These are phyloP conservation scores for Heliconius nattereri DNA, from an alignment of 1,140 invertebrate species.

Conservation along the genomic window DNA sequence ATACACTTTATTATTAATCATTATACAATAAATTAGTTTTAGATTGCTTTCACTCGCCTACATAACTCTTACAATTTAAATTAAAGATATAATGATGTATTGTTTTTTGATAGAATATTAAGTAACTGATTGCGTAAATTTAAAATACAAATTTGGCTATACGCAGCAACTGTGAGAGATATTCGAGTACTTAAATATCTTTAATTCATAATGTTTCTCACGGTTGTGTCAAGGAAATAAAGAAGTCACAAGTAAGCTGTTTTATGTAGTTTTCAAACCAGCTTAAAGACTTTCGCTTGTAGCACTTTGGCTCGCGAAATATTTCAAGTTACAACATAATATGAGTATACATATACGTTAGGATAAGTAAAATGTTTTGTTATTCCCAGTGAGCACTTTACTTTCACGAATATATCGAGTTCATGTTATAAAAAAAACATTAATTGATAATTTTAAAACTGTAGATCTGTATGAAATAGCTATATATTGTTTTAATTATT, in stretches of 20 bases:
- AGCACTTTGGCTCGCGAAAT: slow-evolving; percentile 27
- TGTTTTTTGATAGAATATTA: slow-evolving; percentile 15
- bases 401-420: background rate
- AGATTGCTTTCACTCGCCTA: slow-evolving; percentile 37
- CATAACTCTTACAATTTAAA: slow-evolving; percentile 17
- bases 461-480: background rate
- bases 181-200: background rate
- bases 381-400: background rate
- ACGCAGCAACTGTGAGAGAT: background rate
- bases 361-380: slow-evolving; percentile 8
- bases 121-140: slow-evolving; percentile 8
- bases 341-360: background rate
- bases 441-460: background rate
- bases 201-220: slow-evolving; percentile 22
- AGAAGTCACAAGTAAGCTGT: slow-evolving; percentile 16
- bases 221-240: slow-evolving; percentile 19
- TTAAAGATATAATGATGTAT: slow-evolving; percentile 34
- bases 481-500: too few relatives aligned
- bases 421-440: background rate
- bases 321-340: slow-evolving; percentile 17
- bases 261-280: slow-evolving; percentile 27
- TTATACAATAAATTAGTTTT: slow-evolving; percentile 46
- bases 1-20: slow-evolving; percentile 20
- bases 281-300: slow-evolving; percentile 27
- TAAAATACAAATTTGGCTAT: background rate